These are phyloP conservation scores for Gorsachius goisagi DNA, from an alignment of 2,113 vertebrate species.

Conservation along the genomic window DNA sequence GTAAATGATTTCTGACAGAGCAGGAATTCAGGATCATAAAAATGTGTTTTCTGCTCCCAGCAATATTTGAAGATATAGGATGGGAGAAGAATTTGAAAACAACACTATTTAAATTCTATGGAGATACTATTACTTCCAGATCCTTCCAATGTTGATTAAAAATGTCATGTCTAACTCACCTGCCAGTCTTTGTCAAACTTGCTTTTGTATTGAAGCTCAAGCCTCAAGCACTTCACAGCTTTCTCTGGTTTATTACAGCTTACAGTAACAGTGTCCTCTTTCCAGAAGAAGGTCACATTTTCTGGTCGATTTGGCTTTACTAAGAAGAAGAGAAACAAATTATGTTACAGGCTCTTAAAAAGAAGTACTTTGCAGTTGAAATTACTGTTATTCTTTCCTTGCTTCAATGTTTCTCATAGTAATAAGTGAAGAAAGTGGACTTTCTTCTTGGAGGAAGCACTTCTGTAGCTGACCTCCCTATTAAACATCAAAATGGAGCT, in stretches of 20 bases:
- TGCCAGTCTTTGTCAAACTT: slow-evolving; percentile 60
- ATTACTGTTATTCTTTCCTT: neutral
- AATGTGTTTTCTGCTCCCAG: neutral
- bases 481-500: neutral
- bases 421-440: neutral
- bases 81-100: neutral
- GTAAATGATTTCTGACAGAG: neutral
- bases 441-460: neutral
- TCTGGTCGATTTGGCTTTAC: slow-evolving; percentile 60
- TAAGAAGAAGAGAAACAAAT: neutral
- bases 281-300: slow-evolving; percentile 59
- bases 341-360: neutral
- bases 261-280: neutral
- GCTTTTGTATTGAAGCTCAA: slow-evolving; percentile 66
- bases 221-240: neutral
- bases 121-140: neutral
- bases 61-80: neutral
- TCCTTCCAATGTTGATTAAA: neutral
- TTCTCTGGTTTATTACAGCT: slow-evolving; percentile 12
- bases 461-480: neutral
- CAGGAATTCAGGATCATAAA: neutral
- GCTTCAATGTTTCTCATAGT: neutral
- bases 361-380: neutral
- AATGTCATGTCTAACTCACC: slow-evolving; percentile 13
- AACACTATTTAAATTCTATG: neutral